Conservation (phyloP, 2,113 vertebrate species). For the Tautogolabrus adspersus region DNA sequence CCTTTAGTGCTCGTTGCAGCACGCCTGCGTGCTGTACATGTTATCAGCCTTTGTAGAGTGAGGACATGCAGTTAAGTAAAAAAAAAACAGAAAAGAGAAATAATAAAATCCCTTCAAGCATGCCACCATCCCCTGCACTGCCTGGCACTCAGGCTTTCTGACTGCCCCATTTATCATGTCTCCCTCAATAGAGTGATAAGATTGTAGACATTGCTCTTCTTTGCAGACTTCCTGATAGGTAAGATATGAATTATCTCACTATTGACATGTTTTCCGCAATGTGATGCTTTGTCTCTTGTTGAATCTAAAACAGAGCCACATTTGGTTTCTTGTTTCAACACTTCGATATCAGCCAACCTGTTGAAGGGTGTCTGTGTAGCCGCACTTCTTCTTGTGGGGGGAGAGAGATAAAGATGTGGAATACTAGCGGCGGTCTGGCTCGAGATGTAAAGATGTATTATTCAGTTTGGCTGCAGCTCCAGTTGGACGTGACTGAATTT, state of each 20-base stretch:
- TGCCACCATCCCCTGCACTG: slow-evolving; percentile 43
- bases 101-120: slow-evolving; percentile 49
- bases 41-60: slow-evolving; percentile 11
- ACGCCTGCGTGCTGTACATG: slow-evolving; percentile 29
- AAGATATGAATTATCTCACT: slow-evolving; percentile 63
- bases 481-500: slow-evolving; percentile 84
- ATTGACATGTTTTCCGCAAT: slow-evolving; percentile 41
- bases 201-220: slow-evolving; percentile 70
- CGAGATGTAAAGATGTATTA: slow-evolving; percentile 83
- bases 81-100: background rate
- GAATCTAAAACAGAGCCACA: slow-evolving; percentile 16
- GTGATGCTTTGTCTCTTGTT: slow-evolving; percentile 33
- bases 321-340: slow-evolving; percentile 6
- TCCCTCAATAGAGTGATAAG: slow-evolving; percentile 61
- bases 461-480: slow-evolving; percentile 82
- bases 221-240: slow-evolving; percentile 76
- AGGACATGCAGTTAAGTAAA: slow-evolving; percentile 17
- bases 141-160: slow-evolving; percentile 25
- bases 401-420: slow-evolving; percentile 33
- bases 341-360: slow-evolving; percentile 41
- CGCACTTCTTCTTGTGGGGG: slow-evolving; percentile 16
- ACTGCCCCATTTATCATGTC: slow-evolving; percentile 46
- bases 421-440: slow-evolving; percentile 56
- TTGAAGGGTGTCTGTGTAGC: slow-evolving; percentile 49
- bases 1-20: slow-evolving; percentile 50